phyloP scores from a whole-genome alignment of 2,888 invertebrate species.

The Galeruca laticollis region DNA sequence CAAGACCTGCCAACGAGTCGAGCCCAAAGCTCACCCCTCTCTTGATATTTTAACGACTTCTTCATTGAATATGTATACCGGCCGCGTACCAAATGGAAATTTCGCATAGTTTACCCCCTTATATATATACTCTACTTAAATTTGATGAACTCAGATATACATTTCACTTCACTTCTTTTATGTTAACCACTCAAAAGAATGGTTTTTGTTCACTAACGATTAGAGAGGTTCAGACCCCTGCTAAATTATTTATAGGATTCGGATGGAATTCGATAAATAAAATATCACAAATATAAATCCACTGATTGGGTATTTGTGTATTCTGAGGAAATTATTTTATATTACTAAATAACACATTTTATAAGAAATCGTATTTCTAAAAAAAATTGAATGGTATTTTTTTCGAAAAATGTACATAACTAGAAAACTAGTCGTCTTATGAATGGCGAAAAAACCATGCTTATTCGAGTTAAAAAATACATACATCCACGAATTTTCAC shows the following conservation, averaged over 20 bases:
- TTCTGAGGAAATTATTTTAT: no score
- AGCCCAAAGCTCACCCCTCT: conserved; percentile 22
- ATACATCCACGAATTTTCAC: no score
- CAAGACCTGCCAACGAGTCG: conserved; percentile 7
- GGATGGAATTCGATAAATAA: not conserved
- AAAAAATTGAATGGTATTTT: no score
- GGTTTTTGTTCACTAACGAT: not conserved
- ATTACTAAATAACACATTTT: no score
- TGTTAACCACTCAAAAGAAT: not conserved
- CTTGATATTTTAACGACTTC: conserved; percentile 37
- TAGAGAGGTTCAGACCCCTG: not conserved
- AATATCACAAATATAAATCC: not conserved
- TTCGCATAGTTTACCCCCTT: conserved; percentile 33
- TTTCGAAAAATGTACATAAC: no score
- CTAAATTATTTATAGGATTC: not conserved
- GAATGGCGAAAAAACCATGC: no score
- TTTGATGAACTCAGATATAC: conserved; percentile 32
- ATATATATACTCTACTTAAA: conserved; percentile 34
- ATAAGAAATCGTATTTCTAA: no score
- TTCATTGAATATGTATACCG: conserved; percentile 42
- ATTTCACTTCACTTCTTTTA: not conserved
- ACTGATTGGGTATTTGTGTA: no score
- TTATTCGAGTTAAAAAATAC: no score
- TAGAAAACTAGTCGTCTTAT: no score
- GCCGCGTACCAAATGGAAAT: conserved; percentile 42